Conservation (phyloP, 2,113 vertebrate species). For the Notarius lentiginosus region DNA sequence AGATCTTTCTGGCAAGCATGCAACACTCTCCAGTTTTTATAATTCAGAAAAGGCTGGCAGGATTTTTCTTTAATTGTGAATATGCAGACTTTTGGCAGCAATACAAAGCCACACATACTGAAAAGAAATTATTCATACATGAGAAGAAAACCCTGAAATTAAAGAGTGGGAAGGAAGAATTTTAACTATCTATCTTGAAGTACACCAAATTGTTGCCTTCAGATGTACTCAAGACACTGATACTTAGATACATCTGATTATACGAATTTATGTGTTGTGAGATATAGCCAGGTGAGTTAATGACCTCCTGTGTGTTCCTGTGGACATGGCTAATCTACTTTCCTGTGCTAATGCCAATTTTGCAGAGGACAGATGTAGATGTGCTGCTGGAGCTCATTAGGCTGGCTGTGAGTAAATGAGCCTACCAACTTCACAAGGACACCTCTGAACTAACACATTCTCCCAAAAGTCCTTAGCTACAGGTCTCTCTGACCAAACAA, state of each 20-base stretch:
- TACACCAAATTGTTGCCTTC: background rate
- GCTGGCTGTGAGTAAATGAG: conserved; percentile 50
- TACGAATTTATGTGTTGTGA: conserved; percentile 43
- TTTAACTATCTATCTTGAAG: background rate
- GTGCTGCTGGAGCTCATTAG: conserved; percentile 54
- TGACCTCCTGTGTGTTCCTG: conserved; percentile 44
- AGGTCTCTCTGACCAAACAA: conserved; percentile 13
- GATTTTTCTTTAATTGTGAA: conserved; percentile 45
- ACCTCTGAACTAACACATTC: conserved; percentile 54
- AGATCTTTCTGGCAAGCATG: conserved; percentile 30
- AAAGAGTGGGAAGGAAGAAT: background rate
- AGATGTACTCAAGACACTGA: background rate
- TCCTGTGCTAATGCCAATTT: conserved; percentile 43
- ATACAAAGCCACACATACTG: conserved; percentile 8
- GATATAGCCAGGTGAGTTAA: conserved; percentile 57
- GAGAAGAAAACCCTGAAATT: background rate
- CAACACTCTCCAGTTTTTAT: conserved; percentile 26
- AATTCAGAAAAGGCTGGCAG: conserved; percentile 27
- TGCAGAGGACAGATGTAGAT: conserved; percentile 49
- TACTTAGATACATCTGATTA: background rate
- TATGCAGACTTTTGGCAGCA: conserved; percentile 25
- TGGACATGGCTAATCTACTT: conserved; percentile 56
- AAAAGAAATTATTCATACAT: conserved; percentile 34
- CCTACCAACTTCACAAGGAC: conserved; percentile 48
- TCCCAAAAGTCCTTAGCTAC: conserved; percentile 12